phyloP scores from a whole-genome alignment of 2,113 vertebrate genomes.

The Tragelaphus buxtoni region DNA sequence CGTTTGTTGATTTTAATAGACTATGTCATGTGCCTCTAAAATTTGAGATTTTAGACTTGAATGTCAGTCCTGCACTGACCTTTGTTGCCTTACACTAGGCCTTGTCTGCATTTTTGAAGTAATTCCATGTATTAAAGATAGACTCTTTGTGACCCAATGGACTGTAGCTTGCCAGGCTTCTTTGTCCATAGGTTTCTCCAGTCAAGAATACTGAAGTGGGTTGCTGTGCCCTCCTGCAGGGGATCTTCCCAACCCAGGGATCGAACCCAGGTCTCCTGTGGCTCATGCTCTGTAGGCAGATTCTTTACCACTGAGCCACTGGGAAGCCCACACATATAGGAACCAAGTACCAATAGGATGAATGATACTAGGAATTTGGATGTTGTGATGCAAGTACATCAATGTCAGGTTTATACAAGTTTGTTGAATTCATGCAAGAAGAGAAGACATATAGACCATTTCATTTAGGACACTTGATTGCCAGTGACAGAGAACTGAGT shows the following conservation, averaged over 20 bases:
- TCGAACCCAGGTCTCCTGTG: background rate
- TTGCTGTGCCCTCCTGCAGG: background rate
- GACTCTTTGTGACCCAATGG: background rate
- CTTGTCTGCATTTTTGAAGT: background rate
- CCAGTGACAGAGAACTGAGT: background rate
- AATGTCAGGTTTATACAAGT: background rate
- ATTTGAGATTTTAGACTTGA: background rate
- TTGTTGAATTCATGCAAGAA: background rate
- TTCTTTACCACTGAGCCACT: background rate
- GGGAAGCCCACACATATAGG: background rate
- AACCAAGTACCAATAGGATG: background rate
- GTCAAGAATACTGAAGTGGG: background rate
- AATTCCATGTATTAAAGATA: background rate
- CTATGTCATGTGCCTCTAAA: background rate
- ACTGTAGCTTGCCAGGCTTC: background rate
- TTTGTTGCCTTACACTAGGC: background rate
- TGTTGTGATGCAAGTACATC: background rate
- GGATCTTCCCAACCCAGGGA: background rate
- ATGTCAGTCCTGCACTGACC: background rate
- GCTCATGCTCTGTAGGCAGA: background rate
- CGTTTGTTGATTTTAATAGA: background rate
- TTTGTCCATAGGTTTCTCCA: background rate
- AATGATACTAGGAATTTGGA: background rate
- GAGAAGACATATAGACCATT: background rate
- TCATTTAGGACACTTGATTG: background rate